phyloP scores from a whole-genome alignment of 2,113 vertebrate genomes.

The Saccopteryx bilineata region DNA sequence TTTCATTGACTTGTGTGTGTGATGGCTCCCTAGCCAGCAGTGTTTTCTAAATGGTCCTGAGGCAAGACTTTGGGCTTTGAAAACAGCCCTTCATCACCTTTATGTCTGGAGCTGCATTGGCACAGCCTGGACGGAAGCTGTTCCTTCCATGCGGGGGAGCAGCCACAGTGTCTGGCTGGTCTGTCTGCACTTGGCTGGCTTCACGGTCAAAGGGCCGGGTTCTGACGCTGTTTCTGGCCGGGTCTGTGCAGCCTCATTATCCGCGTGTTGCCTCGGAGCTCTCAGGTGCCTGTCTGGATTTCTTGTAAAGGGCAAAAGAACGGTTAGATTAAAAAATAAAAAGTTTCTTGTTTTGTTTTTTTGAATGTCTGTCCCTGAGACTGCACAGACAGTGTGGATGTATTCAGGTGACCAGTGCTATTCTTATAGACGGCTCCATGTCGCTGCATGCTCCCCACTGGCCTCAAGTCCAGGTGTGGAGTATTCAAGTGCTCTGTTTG shows the following conservation, averaged over 20 bases:
- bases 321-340: background rate
- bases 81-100: slow-evolving; percentile 78
- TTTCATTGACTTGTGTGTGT: slow-evolving; percentile 83
- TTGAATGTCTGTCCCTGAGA: background rate
- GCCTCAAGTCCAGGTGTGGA: background rate
- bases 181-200: background rate
- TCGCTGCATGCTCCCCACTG: background rate
- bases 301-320: background rate
- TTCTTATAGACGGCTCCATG: background rate
- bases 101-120: slow-evolving; percentile 62
- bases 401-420: background rate
- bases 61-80: slow-evolving; percentile 84
- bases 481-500: background rate
- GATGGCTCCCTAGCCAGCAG: slow-evolving; percentile 83
- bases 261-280: background rate
- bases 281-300: background rate
- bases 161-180: background rate
- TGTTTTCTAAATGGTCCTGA: slow-evolving; percentile 85
- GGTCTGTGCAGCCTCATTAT: background rate
- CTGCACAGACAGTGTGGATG: slow-evolving; percentile 1
- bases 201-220: slow-evolving; percentile 19
- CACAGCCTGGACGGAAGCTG: background rate
- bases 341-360: background rate
- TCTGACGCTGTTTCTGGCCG: background rate
- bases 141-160: slow-evolving; percentile 39